Base-by-base conservation (phyloP, 1,140 invertebrate species). In the Spodoptera frugiperda region DNA sequence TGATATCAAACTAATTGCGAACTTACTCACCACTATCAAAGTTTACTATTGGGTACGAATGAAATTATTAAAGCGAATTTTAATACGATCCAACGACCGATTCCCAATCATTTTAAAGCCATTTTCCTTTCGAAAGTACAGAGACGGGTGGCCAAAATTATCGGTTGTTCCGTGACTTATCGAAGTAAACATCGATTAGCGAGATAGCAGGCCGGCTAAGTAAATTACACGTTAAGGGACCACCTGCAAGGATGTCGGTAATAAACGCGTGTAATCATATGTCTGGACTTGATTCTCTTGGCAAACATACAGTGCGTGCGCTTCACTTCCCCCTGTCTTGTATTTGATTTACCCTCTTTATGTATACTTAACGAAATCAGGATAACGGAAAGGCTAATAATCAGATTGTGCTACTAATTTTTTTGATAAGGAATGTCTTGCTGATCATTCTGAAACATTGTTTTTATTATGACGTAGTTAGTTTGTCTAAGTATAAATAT, bases 141-240 rank as follows among this genome's bases (percentile, higher is more conserved):
- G n/a, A 30, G 39, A 74, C 71, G 46, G 15, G 55, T 61, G 57
- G 39, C 46, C 25, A 17, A 79, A 82, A 78, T 82, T 68, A 73
- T 63, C 72, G 73, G 70, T 68, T 73, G 15, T 51, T 70, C 67
- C 78, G 78, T 78, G 76, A 79, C 73, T 81, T 81, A 82, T 79
- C 71, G 80, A 54, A 46, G 80, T 72, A 79, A 82, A 77, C 76
- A 79, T 73, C 81, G 78, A 82, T 82, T 79, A 79, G 75, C 25
- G 48, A 61, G 59, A 77, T 75, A 57, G 39, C 39, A 54, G 61
- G 75, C 15, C 68, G 30, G 21, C 46, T 57, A 14, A 49, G 63
- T 57, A 78, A 67, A 78, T 76, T 76, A 81, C 57, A 72, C 15
- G 61, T 59, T 65, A 25, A n/a, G n/a, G 44, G 76, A 81, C 76